Conservation (phyloP, 2,888 invertebrate genomes). For the Sycophila texana region DNA sequence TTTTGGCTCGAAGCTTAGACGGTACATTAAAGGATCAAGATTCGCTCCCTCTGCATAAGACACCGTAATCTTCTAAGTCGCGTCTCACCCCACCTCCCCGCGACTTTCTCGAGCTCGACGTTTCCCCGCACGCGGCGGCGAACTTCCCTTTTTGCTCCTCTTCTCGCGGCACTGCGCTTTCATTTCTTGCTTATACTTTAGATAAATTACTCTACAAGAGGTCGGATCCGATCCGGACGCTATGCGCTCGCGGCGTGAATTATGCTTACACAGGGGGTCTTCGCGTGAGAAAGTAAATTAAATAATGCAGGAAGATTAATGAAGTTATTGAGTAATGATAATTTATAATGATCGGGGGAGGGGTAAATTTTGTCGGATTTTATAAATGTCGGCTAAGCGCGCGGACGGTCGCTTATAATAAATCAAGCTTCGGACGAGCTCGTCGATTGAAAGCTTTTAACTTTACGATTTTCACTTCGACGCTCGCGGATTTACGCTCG, state of each 20-base stretch:
- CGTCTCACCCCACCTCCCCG: not conserved
- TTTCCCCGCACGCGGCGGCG: not conserved
- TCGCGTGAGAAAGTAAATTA: slow-evolving; percentile 41
- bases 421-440: not conserved
- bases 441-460: not conserved
- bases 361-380: slow-evolving; percentile 22
- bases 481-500: not conserved
- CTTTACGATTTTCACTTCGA: not conserved
- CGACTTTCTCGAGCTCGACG: not conserved
- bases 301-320: slow-evolving; percentile 49
- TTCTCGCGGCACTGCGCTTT: not conserved
- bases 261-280: not conserved
- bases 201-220: slow-evolving; percentile 35
- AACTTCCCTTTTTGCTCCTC: not conserved
- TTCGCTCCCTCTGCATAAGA: slow-evolving; percentile 12
- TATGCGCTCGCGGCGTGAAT: not conserved
- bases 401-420: not conserved
- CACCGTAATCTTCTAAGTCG: slow-evolving; percentile 11
- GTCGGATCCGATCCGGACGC: not conserved
- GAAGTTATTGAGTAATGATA: slow-evolving; percentile 43
- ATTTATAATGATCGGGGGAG: slow-evolving; percentile 26
- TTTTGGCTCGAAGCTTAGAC: slow-evolving; percentile 12
- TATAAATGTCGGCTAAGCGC: not conserved
- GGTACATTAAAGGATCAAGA: slow-evolving; percentile 29
- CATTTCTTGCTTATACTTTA: slow-evolving; percentile 23